Conservation (phyloP, 2,113 vertebrate species). For the Solea solea region DNA sequence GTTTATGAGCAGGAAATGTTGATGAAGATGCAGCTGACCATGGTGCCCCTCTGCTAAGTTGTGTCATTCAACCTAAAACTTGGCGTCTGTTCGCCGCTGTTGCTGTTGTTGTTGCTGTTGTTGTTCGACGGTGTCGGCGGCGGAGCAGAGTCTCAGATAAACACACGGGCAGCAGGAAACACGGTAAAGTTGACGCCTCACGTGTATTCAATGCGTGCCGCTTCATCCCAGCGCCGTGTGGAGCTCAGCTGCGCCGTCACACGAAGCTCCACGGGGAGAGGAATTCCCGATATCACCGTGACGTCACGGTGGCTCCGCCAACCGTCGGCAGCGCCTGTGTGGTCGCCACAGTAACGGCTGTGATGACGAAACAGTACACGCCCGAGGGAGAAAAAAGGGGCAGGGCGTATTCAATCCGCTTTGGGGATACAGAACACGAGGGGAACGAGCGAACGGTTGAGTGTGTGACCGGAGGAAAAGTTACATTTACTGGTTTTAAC, state of each 20-base stretch:
- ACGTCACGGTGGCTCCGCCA: conserved; percentile 62
- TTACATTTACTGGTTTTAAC: too few relatives aligned
- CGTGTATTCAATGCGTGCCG: conserved; percentile 57
- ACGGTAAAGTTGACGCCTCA: conserved; percentile 39
- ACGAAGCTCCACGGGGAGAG: conserved; percentile 39
- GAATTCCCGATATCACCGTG: conserved; percentile 69
- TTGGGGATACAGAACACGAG: too few relatives aligned
- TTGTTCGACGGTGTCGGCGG: too few relatives aligned
- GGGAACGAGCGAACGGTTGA: too few relatives aligned
- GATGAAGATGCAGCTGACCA: conserved; percentile 30
- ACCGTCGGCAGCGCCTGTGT: conserved; percentile 23
- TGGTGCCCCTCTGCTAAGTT: conserved; percentile 26
- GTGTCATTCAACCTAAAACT: conserved; percentile 22
- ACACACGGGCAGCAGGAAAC: conserved; percentile 20
- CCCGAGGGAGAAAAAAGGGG: too few relatives aligned
- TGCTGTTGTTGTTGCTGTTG: too few relatives aligned
- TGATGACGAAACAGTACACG: conserved; percentile 37
- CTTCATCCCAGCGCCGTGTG: conserved; percentile 18
- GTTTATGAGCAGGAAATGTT: conserved; percentile 41
- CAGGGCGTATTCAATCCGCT: not conserved
- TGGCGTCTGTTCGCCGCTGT: not conserved
- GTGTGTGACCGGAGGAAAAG: too few relatives aligned
- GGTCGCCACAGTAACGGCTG: conserved; percentile 63
- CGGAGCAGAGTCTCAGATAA: not conserved
- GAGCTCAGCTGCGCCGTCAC: conserved; percentile 7